A percentile compares a stretch with the other conserved stretches of the same genome.
These are phyloP conservation scores for Formicarius rufipectus DNA, from an alignment of 2,113 vertebrate species.

Conservation along the genomic window DNA sequence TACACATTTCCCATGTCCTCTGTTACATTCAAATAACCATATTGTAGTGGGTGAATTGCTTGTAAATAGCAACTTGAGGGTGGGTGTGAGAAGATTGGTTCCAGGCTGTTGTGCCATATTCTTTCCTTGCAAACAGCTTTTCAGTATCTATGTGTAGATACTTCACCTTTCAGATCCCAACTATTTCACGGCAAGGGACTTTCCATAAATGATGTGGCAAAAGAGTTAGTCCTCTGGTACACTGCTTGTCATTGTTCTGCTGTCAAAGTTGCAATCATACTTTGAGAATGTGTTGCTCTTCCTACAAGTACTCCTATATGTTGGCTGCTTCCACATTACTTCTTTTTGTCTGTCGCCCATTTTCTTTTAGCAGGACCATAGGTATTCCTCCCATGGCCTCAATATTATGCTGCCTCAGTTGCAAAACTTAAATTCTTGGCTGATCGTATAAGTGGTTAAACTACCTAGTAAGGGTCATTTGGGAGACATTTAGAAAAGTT, in stretches of 20 bases:
- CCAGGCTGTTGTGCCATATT: constrained; percentile 46
- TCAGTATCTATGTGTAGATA: neutral
- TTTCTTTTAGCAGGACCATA: neutral
- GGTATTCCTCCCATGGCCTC: neutral
- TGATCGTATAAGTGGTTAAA: neutral
- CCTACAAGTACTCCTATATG: neutral
- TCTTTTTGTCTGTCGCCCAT: neutral
- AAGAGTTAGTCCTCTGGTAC: neutral
- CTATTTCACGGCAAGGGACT: neutral
- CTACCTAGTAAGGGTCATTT: neutral
- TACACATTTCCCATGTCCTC: constrained; percentile 28
- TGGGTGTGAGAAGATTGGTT: constrained; percentile 51
- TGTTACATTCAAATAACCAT: constrained; percentile 58
- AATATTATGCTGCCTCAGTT: neutral
- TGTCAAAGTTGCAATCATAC: neutral
- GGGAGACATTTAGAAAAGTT: neutral
- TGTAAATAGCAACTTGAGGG: constrained; percentile 64
- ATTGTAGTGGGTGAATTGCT: constrained; percentile 71
- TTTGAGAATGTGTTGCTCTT: neutral
- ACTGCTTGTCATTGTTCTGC: neutral
- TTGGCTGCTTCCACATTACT: neutral
- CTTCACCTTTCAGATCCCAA: constrained; percentile 26
- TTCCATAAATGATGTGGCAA: neutral
- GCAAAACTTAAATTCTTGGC: neutral
- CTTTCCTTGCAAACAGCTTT: constrained; percentile 62